These are phyloP conservation scores for Lobophora halterata DNA, from an alignment of 2,888 invertebrate genomes.

Conservation along the genomic window DNA sequence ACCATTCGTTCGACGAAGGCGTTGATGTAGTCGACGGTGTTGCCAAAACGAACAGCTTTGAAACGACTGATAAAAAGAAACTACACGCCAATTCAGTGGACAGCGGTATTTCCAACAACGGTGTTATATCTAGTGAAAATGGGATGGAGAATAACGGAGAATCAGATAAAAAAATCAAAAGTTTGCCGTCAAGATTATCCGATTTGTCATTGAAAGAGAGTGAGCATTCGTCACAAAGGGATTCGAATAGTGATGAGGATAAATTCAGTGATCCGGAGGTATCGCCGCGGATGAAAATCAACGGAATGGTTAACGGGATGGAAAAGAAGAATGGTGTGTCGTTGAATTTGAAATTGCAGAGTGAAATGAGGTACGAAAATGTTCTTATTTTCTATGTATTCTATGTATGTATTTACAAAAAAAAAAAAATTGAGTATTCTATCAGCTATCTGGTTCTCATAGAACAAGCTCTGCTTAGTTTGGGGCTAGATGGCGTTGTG, in stretches of 20 bases:
- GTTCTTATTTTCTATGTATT: no score
- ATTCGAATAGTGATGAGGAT: conserved; percentile 65
- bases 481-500: no score
- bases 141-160: conserved; percentile 35
- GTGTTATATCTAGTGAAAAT: conserved; percentile 33
- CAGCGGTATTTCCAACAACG: conserved; percentile 63
- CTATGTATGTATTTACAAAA: no score
- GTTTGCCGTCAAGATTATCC: conserved; percentile 56
- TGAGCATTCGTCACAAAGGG: conserved; percentile 51
- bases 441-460: no score
- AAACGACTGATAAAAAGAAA: conserved; percentile 53
- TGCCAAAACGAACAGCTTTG: conserved; percentile 45
- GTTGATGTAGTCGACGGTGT: conserved; percentile 66
- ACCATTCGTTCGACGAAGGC: conserved; percentile 72
- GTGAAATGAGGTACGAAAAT: conserved; percentile 66
- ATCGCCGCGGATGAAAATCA: conserved; percentile 49
- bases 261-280: conserved; percentile 61
- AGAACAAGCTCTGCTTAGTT: no score
- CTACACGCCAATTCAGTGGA: conserved; percentile 67
- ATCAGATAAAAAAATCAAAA: conserved; percentile 46
- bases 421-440: no score
- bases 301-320: conserved; percentile 41
- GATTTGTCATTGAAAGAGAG: conserved; percentile 64
- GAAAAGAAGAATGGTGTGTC: conserved; percentile 69
- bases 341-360: conserved; percentile 67